Evolutionary conservation across 2,113 vertebrate species (phyloP), one percentile per base, ranked within the genome.

Genomic region (Hippocampus barbouri): DNA sequence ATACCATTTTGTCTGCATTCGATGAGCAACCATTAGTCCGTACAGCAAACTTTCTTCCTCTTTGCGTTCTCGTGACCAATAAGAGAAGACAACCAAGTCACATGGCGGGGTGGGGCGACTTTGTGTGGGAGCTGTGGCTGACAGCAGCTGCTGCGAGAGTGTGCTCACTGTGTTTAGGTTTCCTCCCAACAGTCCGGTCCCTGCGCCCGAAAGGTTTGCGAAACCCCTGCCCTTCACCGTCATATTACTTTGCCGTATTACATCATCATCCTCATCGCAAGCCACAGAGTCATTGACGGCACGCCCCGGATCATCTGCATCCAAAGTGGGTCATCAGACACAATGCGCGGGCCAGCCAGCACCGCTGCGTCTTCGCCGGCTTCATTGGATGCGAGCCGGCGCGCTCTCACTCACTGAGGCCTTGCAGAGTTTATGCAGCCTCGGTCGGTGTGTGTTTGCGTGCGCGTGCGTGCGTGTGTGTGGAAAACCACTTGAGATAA

Each of bases 361-460:
- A 23, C 90, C 79, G 77, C 80, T 27, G 79, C 83, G 69, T 47
- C 53, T 87, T 94, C 94, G 94, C 93, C 93, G 91, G 89, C 87
- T 92, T 92, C 93, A 91, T 91, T 77, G 89, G 86, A 88, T 84
- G 86, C 91, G 93, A 92, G 89, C 91, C 89, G 78, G 64, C 77
- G 80, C 83, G 66, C 84, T 91, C 23, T 38, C 86, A 83, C 87
- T 60, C 25, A 75, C 82, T 86, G 88, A 91, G 92, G 89, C 64
- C 64, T 92, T 85, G 82, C 66, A n/a, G 49, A 73, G 85, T 86
- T 77, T 83, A 71, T 75, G 78, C 79, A 20, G 41, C 77, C 64
- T 62, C 69, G 66, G 68, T 59, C 79, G 15, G 40, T 43, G 63
- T 65, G 63, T 25, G 63, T 15, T n/a, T 34, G 59, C 9, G 59